phyloP scores from a whole-genome alignment of 2,113 vertebrate genomes.

The Copsychus sechellarum region DNA sequence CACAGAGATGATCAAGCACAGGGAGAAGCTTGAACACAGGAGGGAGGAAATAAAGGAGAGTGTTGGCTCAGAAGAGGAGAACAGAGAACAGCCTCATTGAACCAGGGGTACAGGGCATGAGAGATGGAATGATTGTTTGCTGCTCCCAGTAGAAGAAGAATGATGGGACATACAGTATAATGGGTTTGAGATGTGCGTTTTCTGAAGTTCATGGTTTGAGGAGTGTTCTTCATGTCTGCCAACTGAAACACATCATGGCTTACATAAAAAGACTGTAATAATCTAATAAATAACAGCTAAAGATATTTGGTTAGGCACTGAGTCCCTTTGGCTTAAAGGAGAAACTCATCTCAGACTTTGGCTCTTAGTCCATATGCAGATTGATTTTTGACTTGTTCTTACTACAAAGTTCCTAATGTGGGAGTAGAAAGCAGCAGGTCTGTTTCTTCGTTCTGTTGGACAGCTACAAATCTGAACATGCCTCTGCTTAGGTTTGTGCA shows the following conservation, averaged over 20 bases:
- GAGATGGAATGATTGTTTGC: neutral
- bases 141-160: neutral
- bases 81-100: neutral
- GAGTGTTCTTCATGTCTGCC: neutral
- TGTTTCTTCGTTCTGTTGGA: neutral
- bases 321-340: neutral
- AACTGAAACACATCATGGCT: neutral
- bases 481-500: neutral
- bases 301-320: neutral
- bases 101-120: neutral
- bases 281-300: neutral
- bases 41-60: neutral
- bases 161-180: neutral
- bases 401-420: neutral
- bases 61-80: neutral
- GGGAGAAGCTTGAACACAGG: neutral
- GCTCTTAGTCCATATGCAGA: neutral
- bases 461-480: neutral
- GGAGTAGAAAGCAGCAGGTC: neutral
- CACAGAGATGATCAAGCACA: neutral
- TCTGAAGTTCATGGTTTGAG: neutral
- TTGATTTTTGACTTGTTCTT: neutral
- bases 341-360: neutral
- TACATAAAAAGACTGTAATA: neutral
- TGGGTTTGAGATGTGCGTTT: neutral